phyloP scores from a whole-genome alignment of 2,888 invertebrate species.

The Bugula neritina region DNA sequence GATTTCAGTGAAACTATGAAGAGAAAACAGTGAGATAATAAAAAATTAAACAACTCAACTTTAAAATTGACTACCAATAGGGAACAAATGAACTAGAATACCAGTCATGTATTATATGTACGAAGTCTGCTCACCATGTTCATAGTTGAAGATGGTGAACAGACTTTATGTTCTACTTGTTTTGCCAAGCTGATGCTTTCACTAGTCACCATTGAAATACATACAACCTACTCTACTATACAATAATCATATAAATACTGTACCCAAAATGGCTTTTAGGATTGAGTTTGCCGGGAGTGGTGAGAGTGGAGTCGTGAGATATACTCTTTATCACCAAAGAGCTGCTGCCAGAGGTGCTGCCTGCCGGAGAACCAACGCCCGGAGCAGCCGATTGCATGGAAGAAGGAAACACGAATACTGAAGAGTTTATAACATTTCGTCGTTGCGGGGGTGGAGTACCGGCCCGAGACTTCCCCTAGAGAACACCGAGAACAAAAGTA shows the following conservation, averaged over 20 bases:
- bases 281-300: neutral
- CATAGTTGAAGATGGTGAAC: too few species aligned
- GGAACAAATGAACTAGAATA: too few species aligned
- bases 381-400: neutral
- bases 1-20: too few species aligned
- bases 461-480: slow-evolving; percentile 12
- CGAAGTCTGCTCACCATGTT: too few species aligned
- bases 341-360: neutral
- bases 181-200: too few species aligned
- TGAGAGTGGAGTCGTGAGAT: neutral
- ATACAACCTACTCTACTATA: too few species aligned
- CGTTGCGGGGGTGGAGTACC: slow-evolving; percentile 8
- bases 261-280: neutral
- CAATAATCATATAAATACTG: neutral
- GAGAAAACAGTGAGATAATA: too few species aligned
- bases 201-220: too few species aligned
- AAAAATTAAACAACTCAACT: too few species aligned
- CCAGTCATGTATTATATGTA: too few species aligned
- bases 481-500: neutral
- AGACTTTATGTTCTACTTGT: too few species aligned
- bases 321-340: neutral
- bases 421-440: slow-evolving; percentile 5
- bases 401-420: neutral
- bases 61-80: too few species aligned
- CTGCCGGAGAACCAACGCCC: neutral